Conservation (phyloP, 2,797 vertebrate genomes). For the Esox masquinongy region DNA sequence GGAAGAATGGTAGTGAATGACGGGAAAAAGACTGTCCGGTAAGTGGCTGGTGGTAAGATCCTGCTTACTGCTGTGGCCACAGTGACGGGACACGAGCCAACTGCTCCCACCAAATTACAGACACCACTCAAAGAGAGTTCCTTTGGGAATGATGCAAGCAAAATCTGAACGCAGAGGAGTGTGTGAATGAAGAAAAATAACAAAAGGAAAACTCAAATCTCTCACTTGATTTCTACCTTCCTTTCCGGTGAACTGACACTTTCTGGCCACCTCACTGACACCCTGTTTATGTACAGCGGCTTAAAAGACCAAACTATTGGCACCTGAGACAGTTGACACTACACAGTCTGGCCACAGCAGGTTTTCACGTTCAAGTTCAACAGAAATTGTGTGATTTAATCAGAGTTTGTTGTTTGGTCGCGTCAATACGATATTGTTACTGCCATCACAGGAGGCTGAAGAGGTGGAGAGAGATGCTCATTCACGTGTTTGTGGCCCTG, state of each 20-base stretch:
- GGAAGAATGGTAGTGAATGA: not conserved
- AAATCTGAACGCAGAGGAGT: not conserved
- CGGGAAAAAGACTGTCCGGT: not conserved
- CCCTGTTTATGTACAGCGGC: not conserved
- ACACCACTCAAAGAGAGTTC: not conserved
- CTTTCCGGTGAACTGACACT: not conserved
- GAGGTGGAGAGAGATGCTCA: constrained; percentile 26
- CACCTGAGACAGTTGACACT: not conserved
- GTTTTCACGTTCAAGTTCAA: not conserved
- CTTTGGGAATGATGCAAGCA: not conserved
- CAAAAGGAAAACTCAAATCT: not conserved
- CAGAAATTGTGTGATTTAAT: not conserved
- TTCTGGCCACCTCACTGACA: not conserved
- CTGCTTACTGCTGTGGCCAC: not conserved
- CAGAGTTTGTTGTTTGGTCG: not conserved
- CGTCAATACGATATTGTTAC: constrained; percentile 16
- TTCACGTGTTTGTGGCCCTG: constrained; percentile 48
- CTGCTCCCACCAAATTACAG: not conserved
- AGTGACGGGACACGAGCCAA: not conserved
- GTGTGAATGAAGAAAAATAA: not conserved
- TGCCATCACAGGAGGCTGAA: constrained; percentile 18
- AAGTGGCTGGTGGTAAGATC: not conserved
- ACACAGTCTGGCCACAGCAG: too few species aligned
- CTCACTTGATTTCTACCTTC: not conserved
- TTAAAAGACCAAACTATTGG: not conserved